Evolutionary conservation across 1,140 invertebrate species (phyloP).

Genomic region (Bombus balteatus): DNA sequence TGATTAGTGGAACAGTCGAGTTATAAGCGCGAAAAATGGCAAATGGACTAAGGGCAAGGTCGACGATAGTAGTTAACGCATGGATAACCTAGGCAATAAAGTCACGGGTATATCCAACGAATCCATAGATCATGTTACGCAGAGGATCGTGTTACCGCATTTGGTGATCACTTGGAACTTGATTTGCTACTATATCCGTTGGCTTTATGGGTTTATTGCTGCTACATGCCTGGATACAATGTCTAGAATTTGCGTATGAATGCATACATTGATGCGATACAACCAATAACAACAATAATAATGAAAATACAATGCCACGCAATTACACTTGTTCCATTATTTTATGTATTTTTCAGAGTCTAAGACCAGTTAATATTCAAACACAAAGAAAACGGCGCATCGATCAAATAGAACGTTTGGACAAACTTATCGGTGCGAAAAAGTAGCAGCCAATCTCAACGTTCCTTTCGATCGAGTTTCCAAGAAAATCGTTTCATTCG

Average conservation of each 20-base stretch:
- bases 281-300: no score
- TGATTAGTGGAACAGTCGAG: background rate
- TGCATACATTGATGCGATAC: no score
- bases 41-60: background rate
- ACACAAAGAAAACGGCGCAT: no score
- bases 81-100: background rate
- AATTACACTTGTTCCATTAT: no score
- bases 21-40: no score
- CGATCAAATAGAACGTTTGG: background rate
- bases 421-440: background rate
- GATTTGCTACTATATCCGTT: background rate
- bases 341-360: no score
- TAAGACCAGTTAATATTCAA: background rate
- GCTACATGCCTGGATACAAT: background rate
- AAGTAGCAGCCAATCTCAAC: background rate
- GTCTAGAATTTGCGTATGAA: background rate
- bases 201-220: background rate
- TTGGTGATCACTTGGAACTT: background rate
- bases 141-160: background rate
- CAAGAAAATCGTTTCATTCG: background rate
- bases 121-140: background rate
- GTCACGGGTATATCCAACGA: background rate
- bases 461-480: no score
- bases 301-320: no score
- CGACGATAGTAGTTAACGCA: background rate